A percentile compares a stretch with the other conserved stretches of the same genome.
phyloP scores from a whole-genome alignment of 2,113 vertebrate genomes.

The Aythya baeri region DNA sequence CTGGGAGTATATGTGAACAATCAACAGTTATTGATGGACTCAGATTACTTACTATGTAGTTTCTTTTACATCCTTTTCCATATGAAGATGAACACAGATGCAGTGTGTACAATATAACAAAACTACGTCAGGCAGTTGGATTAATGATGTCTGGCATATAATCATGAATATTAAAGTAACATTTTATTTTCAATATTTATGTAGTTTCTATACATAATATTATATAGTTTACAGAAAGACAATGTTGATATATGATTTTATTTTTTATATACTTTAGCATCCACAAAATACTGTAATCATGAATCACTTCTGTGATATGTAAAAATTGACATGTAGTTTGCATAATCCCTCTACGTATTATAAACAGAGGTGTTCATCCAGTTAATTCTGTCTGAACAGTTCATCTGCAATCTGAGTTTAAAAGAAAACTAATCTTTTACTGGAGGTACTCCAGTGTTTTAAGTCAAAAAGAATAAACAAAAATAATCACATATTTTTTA shows the following conservation, averaged over 20 bases:
- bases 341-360: background rate
- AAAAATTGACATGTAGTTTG: background rate
- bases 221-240: background rate
- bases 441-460: background rate
- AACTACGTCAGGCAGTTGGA: constrained; percentile 12
- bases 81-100: background rate
- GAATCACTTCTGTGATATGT: background rate
- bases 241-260: background rate
- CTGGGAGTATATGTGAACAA: background rate
- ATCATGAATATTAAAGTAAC: background rate
- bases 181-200: background rate
- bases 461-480: background rate
- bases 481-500: background rate
- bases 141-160: background rate
- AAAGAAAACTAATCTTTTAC: background rate
- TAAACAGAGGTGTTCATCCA: background rate
- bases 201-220: background rate
- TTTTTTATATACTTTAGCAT: background rate
- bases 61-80: constrained; percentile 31
- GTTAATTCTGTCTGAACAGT: background rate
- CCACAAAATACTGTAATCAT: background rate
- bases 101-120: background rate
- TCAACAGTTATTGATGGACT: background rate
- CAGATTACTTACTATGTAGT: background rate
- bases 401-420: background rate